Evolutionary conservation across 2,113 vertebrate genomes (phyloP), one percentile per base, ranked within the genome.

Genomic region (Stictonetta naevosa): DNA sequence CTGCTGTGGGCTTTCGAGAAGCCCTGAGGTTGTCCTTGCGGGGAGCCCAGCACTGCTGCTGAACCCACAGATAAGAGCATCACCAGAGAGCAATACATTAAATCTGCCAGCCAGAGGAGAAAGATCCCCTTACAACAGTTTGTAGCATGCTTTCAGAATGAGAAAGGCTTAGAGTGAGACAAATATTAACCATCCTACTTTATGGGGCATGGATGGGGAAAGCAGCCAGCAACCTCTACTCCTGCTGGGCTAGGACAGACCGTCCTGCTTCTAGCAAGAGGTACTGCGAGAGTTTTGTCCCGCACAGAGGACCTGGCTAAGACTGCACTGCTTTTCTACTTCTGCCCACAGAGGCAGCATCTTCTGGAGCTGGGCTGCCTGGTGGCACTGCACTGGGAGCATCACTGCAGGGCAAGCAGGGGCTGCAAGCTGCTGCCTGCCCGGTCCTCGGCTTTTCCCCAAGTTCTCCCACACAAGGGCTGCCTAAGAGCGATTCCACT

Each of bases 401-500:
- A 1, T 77, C 19, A 22, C 50, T 31, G 64, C 74, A 34, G 18
- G 23, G 26, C 10, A 67, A 28, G 73, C 14, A 38, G 28, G 12
- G 55, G 66, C 59, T 63, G 64, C 18, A 71, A 60, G 31, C 34
- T 48, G 48, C 52, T 74, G 83, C 84, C 60, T 71, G 52, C 90
- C 34, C 14, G 56, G 63, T 29, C 82, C 73, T 68, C 29, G 83
- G 60, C 42, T 94, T 84, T 62, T 46, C 83, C 92, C 31, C 71
- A 53, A 66, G 89, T 72, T 93, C 90, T 96, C 91, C 95, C 84
- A 93, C 84, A 91, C 58, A 78, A 58, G 83, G 66, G 56, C 74
- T 84, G 83, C n/a, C 2, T 3, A 75, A 67, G 83, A 94, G 81
- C 71, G 62, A 94, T 93, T 88, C 95, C 82, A 69, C 88, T 95